These are phyloP conservation scores for Phylloscopus trochiloides DNA, from an alignment of 2,113 vertebrate species.

Conservation along the genomic window DNA sequence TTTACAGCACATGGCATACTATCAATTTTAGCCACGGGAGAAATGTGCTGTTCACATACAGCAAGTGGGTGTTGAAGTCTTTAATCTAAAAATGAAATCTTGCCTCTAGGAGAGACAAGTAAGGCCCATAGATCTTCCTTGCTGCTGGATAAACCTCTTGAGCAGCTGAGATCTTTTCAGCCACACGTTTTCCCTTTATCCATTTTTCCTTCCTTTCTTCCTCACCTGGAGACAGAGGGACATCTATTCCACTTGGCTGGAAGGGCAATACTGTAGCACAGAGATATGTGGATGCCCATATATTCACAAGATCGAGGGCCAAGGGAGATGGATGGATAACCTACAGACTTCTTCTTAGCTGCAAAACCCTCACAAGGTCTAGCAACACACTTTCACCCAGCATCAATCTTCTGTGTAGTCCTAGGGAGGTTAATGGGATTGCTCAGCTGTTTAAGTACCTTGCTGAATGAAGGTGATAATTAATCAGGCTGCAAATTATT, in stretches of 20 bases:
- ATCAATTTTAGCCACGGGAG: constrained; percentile 50
- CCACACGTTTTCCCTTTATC: neutral
- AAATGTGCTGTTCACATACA: constrained; percentile 7
- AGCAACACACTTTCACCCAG: neutral
- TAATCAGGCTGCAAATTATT: constrained; percentile 38
- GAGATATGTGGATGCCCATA: neutral
- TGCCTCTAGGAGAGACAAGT: neutral
- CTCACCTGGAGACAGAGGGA: neutral
- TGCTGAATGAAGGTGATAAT: neutral
- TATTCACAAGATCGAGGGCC: neutral
- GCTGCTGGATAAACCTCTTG: neutral
- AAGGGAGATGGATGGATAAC: neutral
- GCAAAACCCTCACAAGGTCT: neutral
- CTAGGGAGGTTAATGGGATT: neutral
- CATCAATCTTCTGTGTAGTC: neutral
- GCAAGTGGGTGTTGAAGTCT: constrained; percentile 46
- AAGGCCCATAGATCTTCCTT: constrained; percentile 18
- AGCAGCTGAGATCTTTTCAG: neutral
- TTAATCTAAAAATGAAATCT: constrained; percentile 55
- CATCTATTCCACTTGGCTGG: neutral
- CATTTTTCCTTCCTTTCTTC: neutral
- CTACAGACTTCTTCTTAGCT: neutral
- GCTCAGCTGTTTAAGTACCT: constrained; percentile 12
- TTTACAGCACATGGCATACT: constrained; percentile 51
- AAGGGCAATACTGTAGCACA: neutral